Conservation (phyloP, 2,113 vertebrate genomes). For the Takifugu bimaculatus region DNA sequence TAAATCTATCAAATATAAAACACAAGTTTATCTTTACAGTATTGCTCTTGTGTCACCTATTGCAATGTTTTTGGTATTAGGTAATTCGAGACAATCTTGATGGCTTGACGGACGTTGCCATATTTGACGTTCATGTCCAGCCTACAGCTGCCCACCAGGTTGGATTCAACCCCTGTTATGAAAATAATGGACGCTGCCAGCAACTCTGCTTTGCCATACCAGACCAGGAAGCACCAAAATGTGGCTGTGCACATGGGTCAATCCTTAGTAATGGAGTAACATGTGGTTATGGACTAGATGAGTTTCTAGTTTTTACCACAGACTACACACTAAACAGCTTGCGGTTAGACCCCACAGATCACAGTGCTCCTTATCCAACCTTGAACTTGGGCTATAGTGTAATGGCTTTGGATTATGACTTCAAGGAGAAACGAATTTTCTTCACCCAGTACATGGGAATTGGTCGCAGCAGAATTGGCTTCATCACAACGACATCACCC, state of each 20-base stretch:
- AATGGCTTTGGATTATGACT: constrained; percentile 84
- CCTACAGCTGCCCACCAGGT: constrained; percentile 77
- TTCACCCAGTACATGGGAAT: constrained; percentile 76
- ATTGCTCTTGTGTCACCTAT: not conserved
- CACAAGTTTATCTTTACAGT: not conserved
- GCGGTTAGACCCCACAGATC: constrained; percentile 82
- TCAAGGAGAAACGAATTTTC: constrained; percentile 80
- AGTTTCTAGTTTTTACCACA: constrained; percentile 84
- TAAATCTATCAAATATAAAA: not conserved
- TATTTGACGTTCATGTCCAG: constrained; percentile 80
- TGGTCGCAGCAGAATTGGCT: constrained; percentile 81
- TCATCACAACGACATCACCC: constrained; percentile 72
- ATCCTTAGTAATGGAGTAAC: constrained; percentile 79
- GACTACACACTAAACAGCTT: constrained; percentile 82
- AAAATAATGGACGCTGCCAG: constrained; percentile 83
- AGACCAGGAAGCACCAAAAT: constrained; percentile 70
- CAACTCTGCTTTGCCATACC: constrained; percentile 90
- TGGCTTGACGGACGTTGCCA: constrained; percentile 79
- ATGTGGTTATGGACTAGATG: constrained; percentile 81
- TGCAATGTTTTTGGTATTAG: constrained; percentile 29
- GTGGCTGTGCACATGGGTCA: constrained; percentile 85
- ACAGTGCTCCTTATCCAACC: constrained; percentile 80
- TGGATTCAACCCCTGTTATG: constrained; percentile 85
- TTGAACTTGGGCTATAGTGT: constrained; percentile 71
- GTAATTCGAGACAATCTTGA: constrained; percentile 84